Conservation (phyloP, 2,888 invertebrate species). For the Nomada fabriciana region DNA sequence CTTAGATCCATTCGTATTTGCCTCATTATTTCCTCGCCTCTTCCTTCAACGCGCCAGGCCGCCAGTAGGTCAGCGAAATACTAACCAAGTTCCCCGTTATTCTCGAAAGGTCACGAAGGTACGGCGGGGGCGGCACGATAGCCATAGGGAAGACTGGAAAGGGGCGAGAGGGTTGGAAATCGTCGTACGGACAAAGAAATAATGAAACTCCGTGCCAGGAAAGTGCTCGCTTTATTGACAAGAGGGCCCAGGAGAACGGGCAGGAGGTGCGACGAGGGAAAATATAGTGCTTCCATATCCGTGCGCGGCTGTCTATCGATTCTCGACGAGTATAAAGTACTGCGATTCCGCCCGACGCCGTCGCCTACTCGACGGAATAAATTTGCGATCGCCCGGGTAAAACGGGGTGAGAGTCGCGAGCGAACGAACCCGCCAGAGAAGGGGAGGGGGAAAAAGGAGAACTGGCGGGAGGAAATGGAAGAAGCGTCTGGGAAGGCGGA, state of each 20-base stretch:
- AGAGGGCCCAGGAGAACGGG: conserved; percentile 71
- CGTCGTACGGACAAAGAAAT: conserved; percentile 73
- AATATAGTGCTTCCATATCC: conserved; percentile 78
- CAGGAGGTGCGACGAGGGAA: conserved; percentile 72
- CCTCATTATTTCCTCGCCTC: conserved; percentile 14
- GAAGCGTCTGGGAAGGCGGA: conserved; percentile 64
- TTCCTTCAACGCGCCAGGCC: conserved; percentile 15
- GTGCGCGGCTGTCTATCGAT: conserved; percentile 78
- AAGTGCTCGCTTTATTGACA: conserved; percentile 80
- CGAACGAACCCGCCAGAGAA: conserved; percentile 61
- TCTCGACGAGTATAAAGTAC: conserved; percentile 81
- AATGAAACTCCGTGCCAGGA: conserved; percentile 78
- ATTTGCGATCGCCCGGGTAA: conserved; percentile 80
- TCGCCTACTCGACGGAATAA: conserved; percentile 81
- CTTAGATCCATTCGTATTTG: neutral
- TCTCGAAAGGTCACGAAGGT: conserved; percentile 43
- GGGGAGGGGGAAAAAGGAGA: conserved; percentile 23
- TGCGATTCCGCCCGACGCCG: conserved; percentile 78
- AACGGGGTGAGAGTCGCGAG: conserved; percentile 68
- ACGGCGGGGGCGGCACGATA: neutral
- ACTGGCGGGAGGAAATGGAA: conserved; percentile 67
- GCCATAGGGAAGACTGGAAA: neutral
- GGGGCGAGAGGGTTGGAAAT: conserved; percentile 37
- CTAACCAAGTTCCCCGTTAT: conserved; percentile 54
- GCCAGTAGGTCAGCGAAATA: conserved; percentile 57